Evolutionary conservation across 2,113 vertebrate genomes (phyloP).

Genomic region (Oenanthe melanoleuca): DNA sequence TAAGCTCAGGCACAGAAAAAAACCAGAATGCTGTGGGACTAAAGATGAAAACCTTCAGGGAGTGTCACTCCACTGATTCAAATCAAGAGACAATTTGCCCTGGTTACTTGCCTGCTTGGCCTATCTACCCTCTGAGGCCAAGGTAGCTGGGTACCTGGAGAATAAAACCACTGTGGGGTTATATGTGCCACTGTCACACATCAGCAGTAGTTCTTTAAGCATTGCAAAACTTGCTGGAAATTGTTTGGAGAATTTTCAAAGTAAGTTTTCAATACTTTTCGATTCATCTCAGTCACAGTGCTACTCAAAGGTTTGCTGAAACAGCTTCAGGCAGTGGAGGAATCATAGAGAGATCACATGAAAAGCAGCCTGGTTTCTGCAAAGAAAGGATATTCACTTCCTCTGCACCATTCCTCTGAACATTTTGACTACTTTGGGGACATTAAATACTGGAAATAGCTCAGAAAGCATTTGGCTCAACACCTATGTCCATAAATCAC

Average conservation of each 20-base stretch:
- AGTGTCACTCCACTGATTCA: not conserved
- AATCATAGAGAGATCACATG: constrained; percentile 16
- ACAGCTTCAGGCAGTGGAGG: constrained; percentile 35
- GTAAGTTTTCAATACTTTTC: constrained; percentile 31
- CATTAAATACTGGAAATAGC: constrained; percentile 10
- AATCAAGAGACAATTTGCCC: not conserved
- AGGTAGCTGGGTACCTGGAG: not conserved
- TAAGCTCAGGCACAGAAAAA: not conserved
- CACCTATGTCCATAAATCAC: not conserved
- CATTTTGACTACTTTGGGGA: constrained; percentile 6
- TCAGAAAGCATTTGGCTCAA: constrained; percentile 5
- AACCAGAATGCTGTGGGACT: not conserved
- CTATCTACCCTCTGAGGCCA: not conserved
- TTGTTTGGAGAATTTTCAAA: constrained; percentile 44
- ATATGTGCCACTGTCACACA: not conserved
- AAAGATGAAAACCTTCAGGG: not conserved
- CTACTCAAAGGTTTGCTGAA: constrained; percentile 49
- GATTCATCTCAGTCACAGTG: constrained; percentile 14
- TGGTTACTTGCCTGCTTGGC: not conserved
- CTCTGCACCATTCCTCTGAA: not conserved
- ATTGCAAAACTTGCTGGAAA: constrained; percentile 42
- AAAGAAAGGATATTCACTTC: not conserved
- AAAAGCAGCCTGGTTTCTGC: not conserved
- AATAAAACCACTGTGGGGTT: not conserved
- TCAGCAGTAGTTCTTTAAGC: not conserved